Evolutionary conservation across 2,797 vertebrate genomes (phyloP).

Genomic region (Trichosurus vulpecula): DNA sequence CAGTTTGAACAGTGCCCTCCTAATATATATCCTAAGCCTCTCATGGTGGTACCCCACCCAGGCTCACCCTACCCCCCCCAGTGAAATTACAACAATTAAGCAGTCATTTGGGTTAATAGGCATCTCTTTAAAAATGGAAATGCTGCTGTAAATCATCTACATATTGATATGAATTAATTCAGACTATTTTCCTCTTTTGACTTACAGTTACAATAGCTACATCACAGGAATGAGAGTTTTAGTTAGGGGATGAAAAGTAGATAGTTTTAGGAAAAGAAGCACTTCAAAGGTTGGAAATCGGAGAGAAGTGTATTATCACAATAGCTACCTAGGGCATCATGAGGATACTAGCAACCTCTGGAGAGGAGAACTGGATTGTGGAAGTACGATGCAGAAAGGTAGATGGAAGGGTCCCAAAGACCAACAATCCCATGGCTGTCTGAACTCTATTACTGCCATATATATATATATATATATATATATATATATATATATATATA

Average conservation of each 20-base stretch:
- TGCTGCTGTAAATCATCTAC: background rate
- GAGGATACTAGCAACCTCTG: background rate
- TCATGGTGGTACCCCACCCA: background rate
- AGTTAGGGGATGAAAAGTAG: background rate
- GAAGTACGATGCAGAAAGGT: background rate
- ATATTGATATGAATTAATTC: conserved; percentile 19
- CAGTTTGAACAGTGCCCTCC: background rate
- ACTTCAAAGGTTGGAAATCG: background rate
- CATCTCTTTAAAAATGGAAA: conserved; percentile 39
- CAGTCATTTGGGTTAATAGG: conserved; percentile 5
- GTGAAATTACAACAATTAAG: conserved; percentile 40
- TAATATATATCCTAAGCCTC: background rate
- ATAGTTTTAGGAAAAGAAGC: background rate
- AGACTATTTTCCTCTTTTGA: background rate
- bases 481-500: too few relatives aligned
- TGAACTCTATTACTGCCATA: too few relatives aligned
- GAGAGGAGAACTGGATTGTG: background rate
- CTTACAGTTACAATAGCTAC: background rate
- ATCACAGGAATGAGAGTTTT: background rate
- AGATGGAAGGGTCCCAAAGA: conserved; percentile 20
- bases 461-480: too few relatives aligned
- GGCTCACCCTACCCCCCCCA: background rate
- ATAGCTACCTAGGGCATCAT: background rate
- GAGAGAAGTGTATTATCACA: background rate
- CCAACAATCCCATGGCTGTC: background rate